phyloP scores from a whole-genome alignment of 2,797 vertebrate species.

The Selene dorsalis region DNA sequence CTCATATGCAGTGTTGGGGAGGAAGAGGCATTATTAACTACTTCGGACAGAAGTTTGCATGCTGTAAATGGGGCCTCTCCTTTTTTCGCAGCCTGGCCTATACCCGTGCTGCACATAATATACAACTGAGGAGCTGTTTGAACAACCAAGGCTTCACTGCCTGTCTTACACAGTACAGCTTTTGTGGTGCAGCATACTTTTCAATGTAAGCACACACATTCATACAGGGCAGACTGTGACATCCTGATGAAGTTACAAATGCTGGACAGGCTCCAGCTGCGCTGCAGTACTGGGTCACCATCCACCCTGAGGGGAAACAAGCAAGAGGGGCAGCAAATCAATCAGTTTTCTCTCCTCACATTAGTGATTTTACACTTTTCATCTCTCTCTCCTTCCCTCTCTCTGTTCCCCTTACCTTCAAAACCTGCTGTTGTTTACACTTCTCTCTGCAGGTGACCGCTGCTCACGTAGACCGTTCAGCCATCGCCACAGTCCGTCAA shows the following conservation, averaged over 20 bases:
- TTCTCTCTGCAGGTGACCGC: neutral
- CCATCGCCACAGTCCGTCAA: constrained; percentile 2
- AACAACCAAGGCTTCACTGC: constrained; percentile 1
- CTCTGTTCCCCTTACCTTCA: neutral
- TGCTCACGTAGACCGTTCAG: neutral
- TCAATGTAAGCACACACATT: constrained; percentile 8
- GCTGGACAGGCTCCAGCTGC: constrained; percentile 45
- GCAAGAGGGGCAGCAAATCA: constrained; percentile 48
- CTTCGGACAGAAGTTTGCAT: neutral
- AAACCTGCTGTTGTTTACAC: neutral
- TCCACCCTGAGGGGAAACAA: constrained; percentile 50
- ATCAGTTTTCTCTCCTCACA: constrained; percentile 52
- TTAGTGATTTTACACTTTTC: constrained; percentile 51
- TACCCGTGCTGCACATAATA: neutral
- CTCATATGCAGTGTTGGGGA: neutral
- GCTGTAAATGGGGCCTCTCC: neutral
- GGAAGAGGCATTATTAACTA: neutral
- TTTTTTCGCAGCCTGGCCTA: neutral
- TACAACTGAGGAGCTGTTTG: neutral
- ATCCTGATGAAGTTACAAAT: constrained; percentile 39
- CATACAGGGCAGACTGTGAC: constrained; percentile 17
- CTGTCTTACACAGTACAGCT: neutral
- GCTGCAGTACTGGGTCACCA: constrained; percentile 70
- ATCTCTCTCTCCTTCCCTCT: neutral
- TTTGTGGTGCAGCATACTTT: neutral